Evolutionary conservation across 1,140 invertebrate genomes (phyloP), one percentile per base, ranked within the genome.

Genomic region (Saccostrea cuccullata): DNA sequence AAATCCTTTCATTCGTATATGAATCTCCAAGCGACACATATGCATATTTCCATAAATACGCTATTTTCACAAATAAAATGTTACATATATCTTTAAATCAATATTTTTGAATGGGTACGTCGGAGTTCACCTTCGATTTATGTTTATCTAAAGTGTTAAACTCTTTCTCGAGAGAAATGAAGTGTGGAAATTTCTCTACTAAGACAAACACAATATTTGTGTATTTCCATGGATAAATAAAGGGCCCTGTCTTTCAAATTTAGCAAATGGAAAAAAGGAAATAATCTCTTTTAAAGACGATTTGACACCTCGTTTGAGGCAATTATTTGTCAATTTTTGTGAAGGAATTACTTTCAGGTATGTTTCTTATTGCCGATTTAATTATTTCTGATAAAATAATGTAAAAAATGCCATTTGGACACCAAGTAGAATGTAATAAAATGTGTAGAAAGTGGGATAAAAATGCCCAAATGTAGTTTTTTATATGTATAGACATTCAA

Each of bases 101-200:
- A 77, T 77, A 77, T 77, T 77, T 77, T 77, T 15, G 70, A 77
- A 77, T 77, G 70, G 70, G 30, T 77, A 64, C 26, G 30, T 77
- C 12, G 11, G 30, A 26, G 8, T 36, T 77, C 70, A 17, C 30
- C 70, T 77, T 36, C 26, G 26, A 77, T 77, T 77, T 26, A 26
- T 77, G 70, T 77, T 77, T 26, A 77, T 77, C 70, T 77, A 77
- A 77, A 77, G 70, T 77, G 70, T 77, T 77, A 77, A 77, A 77
- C 15, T 77, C 26, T 77, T 26, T 12, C 70, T 15, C 26, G 23
- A 0, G 30, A 77, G 26, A 36, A 77, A 77, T 77, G 23, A 77
- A 77, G 23, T 36, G 70, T 64, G 70, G 70, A 26, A 77, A 5
- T 30, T 11, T 64, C n/a, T n/a, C 58, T 13, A 30, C 23, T 9